These are phyloP conservation scores for Bedellia somnulentella DNA, from an alignment of 2,888 invertebrate species.

Conservation along the genomic window DNA sequence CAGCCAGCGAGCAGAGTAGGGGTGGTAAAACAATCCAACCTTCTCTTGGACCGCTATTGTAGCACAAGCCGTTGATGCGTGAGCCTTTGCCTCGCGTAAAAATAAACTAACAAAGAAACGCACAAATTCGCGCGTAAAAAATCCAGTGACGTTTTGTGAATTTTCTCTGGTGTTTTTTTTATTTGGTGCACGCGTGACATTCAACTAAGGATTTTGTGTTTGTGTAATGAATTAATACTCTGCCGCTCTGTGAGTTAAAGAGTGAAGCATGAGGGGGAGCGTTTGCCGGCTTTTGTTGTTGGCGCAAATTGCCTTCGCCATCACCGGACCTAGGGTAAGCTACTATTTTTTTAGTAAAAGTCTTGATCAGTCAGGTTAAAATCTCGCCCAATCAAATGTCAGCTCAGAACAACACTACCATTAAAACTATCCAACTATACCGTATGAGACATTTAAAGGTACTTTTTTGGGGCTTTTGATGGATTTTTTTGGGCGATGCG, in stretches of 20 bases:
- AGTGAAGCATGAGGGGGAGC: constrained; percentile 47
- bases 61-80: constrained; percentile 30
- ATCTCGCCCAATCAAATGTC: too few species aligned
- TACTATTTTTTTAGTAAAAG: constrained; percentile 9
- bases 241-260: constrained; percentile 37
- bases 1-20: constrained; percentile 43
- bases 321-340: constrained; percentile 52
- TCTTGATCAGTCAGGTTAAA: too few species aligned
- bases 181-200: constrained; percentile 18
- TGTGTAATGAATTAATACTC: constrained; percentile 49
- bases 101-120: constrained; percentile 12
- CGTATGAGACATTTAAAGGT: too few species aligned
- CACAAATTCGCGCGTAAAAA: constrained; percentile 12
- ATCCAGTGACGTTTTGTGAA: constrained; percentile 7
- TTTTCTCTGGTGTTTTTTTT: constrained; percentile 11
- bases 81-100: constrained; percentile 25
- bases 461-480: too few species aligned
- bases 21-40: constrained; percentile 49
- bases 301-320: constrained; percentile 52
- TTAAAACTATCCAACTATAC: too few species aligned
- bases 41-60: constrained; percentile 35
- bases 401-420: too few species aligned
- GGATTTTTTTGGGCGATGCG: too few species aligned
- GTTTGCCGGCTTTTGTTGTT: constrained; percentile 39
- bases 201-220: constrained; percentile 22